A percentile compares a stretch with the other conserved stretches of the same genome.
Conservation (phyloP, 2,797 vertebrate species). For the Yasuhikotakia modesta region DNA sequence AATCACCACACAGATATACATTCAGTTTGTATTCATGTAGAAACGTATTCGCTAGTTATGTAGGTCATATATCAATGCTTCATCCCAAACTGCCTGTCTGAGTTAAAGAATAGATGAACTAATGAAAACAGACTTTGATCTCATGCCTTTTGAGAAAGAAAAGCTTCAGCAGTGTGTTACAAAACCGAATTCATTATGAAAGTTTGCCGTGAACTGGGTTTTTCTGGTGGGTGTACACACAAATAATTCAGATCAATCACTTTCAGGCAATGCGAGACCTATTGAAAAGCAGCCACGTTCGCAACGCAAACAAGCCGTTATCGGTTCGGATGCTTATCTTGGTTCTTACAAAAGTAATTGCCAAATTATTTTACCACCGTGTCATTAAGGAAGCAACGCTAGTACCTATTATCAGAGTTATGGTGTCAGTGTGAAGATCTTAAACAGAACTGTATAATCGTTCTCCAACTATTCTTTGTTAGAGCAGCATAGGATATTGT, state of each 20-base stretch:
- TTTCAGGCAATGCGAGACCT: background rate
- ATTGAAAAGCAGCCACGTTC: background rate
- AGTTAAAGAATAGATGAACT: constrained; percentile 44
- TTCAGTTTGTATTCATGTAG: constrained; percentile 22
- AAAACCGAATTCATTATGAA: constrained; percentile 8
- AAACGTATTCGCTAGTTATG: constrained; percentile 35
- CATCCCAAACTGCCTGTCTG: constrained; percentile 17
- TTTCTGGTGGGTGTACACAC: background rate
- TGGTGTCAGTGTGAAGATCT: background rate
- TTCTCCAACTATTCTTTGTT: constrained; percentile 8
- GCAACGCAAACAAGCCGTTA: background rate
- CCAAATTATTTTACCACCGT: background rate
- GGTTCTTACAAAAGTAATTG: background rate
- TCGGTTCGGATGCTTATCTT: constrained; percentile 1
- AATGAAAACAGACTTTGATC: constrained; percentile 51
- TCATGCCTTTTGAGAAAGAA: constrained; percentile 23
- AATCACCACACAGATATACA: background rate
- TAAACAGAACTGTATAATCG: background rate
- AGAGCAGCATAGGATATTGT: background rate
- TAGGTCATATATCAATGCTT: constrained; percentile 44
- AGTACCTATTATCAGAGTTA: background rate
- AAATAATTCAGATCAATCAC: constrained; percentile 21
- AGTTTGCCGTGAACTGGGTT: background rate
- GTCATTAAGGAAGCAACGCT: background rate
- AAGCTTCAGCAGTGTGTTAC: background rate